Base-by-base conservation (phyloP, 2,797 vertebrate species). In the Phrynocephalus guinanensis region DNA sequence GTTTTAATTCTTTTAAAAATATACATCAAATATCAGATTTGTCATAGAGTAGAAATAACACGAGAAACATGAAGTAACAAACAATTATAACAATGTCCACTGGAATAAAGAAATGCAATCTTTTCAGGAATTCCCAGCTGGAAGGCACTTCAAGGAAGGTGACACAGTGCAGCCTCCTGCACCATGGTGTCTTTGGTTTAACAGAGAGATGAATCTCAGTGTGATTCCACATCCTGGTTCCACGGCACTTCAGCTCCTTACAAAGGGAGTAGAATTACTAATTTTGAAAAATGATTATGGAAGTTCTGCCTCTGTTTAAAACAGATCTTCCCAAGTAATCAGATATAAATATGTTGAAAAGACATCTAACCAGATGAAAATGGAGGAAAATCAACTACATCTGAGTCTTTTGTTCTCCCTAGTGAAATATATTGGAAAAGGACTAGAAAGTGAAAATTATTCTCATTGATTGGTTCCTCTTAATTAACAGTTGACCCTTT, bases 321-420 rank as follows among this genome's bases (percentile, higher is more conserved):
- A 48, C 9, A n/a, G 66, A 48, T 20, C 7, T 22, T n/a, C 33
- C 20, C 22, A 71, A 3, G 16, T 3, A 66, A 22, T 73, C 38
- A 72, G 52, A 38, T 71, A 26, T 56, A 44, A 83, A 79, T 66
- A 18, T 79, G 10, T 28, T 33, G n/a, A 56, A 6, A 78, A 70
- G 16, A 44, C 2, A 79, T 33, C 28, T 75, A 4, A 28, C 16
- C 28, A 9, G 9, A 52, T 38, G 22, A 63, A 87, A 82, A 87
- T 68, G 63, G 28, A 76, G n/a, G 44, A 68, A 82, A 82, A 82
- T 28, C 68, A 77, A 20, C 20, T 15, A 77, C 52, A 4, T 66
- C 71, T 75, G 56, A 73, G 38, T 7, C 72, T 76, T 82, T 82
- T 82, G 79, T 79, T 82, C 86, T 60, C 86, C 24, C 86, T 87